These are phyloP conservation scores for Drosophila bipectinata DNA, from an alignment of 1,140 invertebrate species.

Conservation along the genomic window DNA sequence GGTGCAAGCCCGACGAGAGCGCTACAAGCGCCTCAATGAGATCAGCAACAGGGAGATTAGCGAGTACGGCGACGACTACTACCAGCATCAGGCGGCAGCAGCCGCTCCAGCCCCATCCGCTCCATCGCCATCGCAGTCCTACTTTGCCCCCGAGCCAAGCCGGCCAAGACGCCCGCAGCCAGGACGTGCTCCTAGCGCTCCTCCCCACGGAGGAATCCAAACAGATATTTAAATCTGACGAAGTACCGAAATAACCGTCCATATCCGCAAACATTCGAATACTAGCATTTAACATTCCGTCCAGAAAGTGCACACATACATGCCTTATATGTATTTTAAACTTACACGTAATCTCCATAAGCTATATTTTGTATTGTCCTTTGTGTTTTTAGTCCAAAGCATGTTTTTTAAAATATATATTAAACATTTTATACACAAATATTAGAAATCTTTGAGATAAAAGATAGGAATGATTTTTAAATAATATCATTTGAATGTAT, in stretches of 20 bases:
- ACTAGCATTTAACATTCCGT: conserved; percentile 5
- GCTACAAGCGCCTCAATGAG: conserved; percentile 88
- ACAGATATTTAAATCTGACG: conserved; percentile 63
- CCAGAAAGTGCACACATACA: background rate
- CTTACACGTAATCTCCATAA: background rate
- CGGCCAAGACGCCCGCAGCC: conserved; percentile 74
- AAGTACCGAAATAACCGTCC: background rate
- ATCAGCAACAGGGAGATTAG: conserved; percentile 87
- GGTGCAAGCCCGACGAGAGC: conserved; percentile 91
- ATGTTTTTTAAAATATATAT: conserved; percentile 3
- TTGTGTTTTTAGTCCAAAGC: conserved; percentile 4
- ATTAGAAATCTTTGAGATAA: no score
- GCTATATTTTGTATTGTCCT: background rate
- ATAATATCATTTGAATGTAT: background rate
- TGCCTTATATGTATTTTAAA: background rate
- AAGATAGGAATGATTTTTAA: no score
- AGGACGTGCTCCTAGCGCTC: conserved; percentile 51
- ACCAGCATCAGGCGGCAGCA: conserved; percentile 59
- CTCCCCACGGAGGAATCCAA: conserved; percentile 64
- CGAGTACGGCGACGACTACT: conserved; percentile 86
- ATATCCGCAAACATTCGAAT: conserved; percentile 4
- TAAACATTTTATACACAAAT: background rate
- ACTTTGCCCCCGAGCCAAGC: conserved; percentile 70
- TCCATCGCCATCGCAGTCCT: conserved; percentile 77
- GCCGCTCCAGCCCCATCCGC: conserved; percentile 28